Evolutionary conservation across 1,140 invertebrate species (phyloP).

Genomic region (Cydia amplana): DNA sequence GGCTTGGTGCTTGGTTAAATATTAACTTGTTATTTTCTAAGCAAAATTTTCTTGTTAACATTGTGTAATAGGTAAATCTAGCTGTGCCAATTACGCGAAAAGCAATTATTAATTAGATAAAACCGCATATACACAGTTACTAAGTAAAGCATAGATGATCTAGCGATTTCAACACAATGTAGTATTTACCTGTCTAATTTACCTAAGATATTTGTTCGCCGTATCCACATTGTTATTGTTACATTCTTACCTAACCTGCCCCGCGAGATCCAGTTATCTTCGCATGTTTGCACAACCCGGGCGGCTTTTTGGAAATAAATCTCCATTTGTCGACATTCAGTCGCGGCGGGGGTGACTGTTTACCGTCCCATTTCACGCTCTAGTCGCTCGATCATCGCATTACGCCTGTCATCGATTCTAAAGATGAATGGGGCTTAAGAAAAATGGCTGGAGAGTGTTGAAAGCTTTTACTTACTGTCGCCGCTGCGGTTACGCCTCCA

Average conservation of each 20-base stretch:
- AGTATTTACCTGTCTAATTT: neutral
- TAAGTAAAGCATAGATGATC: too few species aligned
- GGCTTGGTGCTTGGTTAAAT: too few species aligned
- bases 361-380: slow-evolving; percentile 50
- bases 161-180: neutral
- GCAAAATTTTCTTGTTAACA: too few species aligned
- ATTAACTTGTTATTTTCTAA: too few species aligned
- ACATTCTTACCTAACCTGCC: slow-evolving; percentile 44
- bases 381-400: slow-evolving; percentile 40
- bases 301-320: slow-evolving; percentile 60
- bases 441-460: slow-evolving; percentile 48
- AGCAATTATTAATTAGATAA: too few species aligned
- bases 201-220: neutral
- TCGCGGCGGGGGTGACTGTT: slow-evolving; percentile 43
- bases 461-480: slow-evolving; percentile 53
- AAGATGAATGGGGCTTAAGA: slow-evolving; percentile 37
- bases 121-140: too few species aligned
- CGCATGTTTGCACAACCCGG: slow-evolving; percentile 60
- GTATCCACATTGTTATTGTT: neutral
- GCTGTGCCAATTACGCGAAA: too few species aligned
- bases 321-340: slow-evolving; percentile 63
- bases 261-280: slow-evolving; percentile 55
- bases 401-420: slow-evolving; percentile 38
- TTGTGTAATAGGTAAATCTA: too few species aligned
- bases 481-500: slow-evolving; percentile 38